phyloP scores from a whole-genome alignment of 2,113 vertebrate species.

The Pyrgilauda ruficollis region DNA sequence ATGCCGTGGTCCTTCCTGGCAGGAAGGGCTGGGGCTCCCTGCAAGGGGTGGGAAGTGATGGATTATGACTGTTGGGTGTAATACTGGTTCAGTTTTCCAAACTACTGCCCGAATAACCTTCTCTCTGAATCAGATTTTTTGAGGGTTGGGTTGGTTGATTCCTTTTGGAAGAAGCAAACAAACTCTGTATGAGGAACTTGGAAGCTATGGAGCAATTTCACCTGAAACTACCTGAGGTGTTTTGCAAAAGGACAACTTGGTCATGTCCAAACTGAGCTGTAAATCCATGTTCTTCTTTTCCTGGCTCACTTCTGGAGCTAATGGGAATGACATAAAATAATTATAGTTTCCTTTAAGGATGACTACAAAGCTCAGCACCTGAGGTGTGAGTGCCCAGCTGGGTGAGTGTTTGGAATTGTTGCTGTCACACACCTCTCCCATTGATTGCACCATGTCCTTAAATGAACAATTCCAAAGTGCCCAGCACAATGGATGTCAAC shows the following conservation, averaged over 20 bases:
- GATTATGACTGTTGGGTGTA: neutral
- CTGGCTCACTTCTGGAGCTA: neutral
- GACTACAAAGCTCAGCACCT: neutral
- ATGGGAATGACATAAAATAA: neutral
- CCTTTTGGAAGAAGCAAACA: neutral
- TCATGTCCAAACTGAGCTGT: neutral
- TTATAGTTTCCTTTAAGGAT: neutral
- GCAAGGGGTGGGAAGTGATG: neutral
- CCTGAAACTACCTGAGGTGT: neutral
- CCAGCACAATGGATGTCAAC: neutral
- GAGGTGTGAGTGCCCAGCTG: neutral
- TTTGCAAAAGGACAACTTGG: neutral
- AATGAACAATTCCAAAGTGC: neutral
- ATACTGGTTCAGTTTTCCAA: neutral
- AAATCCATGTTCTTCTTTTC: neutral
- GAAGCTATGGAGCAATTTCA: neutral
- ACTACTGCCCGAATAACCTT: neutral
- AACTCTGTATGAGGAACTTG: neutral
- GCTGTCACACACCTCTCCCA: neutral
- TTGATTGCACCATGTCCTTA: neutral
- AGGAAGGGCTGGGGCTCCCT: neutral
- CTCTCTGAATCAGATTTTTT: neutral
- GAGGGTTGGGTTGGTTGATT: neutral
- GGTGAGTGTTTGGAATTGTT: neutral
- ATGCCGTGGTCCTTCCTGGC: neutral